Evolutionary conservation across 2,888 invertebrate species (phyloP).

Genomic region (Phaonia tiefii): DNA sequence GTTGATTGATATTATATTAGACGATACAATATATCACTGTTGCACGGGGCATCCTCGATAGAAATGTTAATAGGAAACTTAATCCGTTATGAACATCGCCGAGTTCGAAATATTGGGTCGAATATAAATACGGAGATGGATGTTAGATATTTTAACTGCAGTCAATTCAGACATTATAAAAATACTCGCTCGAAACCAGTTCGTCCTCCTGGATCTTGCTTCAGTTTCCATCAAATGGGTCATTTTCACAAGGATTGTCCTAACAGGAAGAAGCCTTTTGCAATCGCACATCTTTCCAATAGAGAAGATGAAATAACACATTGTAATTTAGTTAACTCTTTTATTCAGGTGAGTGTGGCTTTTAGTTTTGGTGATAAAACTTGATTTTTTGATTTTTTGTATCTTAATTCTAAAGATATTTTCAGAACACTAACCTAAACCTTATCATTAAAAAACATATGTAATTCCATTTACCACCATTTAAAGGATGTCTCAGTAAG

Average conservation of each 20-base stretch:
- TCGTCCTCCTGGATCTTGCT: neutral
- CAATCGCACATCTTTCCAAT: neutral
- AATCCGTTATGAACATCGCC: neutral
- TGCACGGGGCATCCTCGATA: neutral
- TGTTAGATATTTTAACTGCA: neutral
- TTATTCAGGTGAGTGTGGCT: neutral
- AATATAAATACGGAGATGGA: neutral
- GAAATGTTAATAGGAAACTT: neutral
- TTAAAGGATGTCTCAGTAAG: too few relatives aligned
- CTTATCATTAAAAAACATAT: too few relatives aligned
- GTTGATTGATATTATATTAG: neutral
- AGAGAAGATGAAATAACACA: neutral
- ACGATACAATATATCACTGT: neutral
- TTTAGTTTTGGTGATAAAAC: neutral
- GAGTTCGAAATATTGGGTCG: neutral
- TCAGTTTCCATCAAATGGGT: neutral
- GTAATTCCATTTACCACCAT: too few relatives aligned
- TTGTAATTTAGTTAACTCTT: neutral
- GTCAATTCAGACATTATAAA: neutral
- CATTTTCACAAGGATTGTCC: neutral
- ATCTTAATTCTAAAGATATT: too few relatives aligned
- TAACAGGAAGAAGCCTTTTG: neutral
- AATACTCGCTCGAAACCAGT: too few relatives aligned
- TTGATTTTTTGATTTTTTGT: too few relatives aligned
- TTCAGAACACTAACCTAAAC: too few relatives aligned